phyloP scores from a whole-genome alignment of 2,113 vertebrate species.

The Litocranius walleri region DNA sequence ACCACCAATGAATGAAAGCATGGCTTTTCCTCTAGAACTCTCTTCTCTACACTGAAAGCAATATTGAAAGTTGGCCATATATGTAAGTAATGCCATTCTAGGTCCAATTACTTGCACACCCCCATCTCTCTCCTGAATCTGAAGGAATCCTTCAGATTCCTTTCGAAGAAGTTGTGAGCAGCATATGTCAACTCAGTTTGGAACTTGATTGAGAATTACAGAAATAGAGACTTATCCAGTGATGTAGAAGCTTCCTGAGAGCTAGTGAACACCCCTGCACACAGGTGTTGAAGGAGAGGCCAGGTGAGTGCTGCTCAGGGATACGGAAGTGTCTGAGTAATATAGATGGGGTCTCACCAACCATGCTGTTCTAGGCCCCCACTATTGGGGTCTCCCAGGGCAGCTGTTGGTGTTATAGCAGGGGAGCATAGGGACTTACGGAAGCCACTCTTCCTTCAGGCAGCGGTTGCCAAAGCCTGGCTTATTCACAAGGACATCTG shows the following conservation, averaged over 20 bases:
- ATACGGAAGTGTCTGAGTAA: rapidly evolving
- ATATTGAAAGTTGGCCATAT: background rate
- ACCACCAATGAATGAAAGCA: background rate
- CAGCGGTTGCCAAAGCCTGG: constrained; percentile 95
- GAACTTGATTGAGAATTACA: background rate
- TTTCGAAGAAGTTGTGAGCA: background rate
- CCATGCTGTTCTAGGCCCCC: too few relatives aligned
- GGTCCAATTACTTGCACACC: background rate
- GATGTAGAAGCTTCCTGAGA: background rate
- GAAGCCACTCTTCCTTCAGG: constrained; percentile 86
- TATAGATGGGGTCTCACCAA: background rate
- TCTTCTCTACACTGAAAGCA: background rate
- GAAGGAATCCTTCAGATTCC: background rate
- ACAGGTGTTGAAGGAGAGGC: background rate
- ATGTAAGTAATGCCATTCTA: background rate
- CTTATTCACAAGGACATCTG: constrained; percentile 87
- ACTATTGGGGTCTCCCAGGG: background rate
- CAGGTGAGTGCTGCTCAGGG: background rate
- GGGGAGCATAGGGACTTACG: constrained; percentile 79
- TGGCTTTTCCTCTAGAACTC: background rate
- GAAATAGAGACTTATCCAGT: background rate
- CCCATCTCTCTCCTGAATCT: background rate
- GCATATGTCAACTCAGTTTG: background rate
- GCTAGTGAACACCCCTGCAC: background rate
- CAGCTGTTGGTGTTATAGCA: background rate